A percentile compares a stretch with the other conserved stretches of the same genome.
Conservation (phyloP, 2,888 invertebrate genomes). For the Cheilosia urbana region DNA sequence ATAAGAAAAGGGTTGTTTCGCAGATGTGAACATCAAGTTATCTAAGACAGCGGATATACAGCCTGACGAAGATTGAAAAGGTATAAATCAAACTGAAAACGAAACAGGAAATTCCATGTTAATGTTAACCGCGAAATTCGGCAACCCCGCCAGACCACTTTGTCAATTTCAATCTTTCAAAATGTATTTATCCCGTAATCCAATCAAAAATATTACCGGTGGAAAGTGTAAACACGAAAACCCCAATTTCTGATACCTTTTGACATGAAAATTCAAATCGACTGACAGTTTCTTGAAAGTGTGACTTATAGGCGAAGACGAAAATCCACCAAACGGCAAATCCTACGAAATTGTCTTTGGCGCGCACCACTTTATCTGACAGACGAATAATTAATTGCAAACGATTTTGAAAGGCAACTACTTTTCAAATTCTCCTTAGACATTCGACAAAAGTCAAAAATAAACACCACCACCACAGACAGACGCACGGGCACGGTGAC, state of each 20-base stretch:
- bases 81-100: neutral
- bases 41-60: neutral
- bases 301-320: constrained; percentile 28
- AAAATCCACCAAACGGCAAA: constrained; percentile 31
- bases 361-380: constrained; percentile 68
- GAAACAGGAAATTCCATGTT: neutral
- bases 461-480: constrained; percentile 43
- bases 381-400: constrained; percentile 71
- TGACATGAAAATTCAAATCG: constrained; percentile 65
- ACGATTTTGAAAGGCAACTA: constrained; percentile 71
- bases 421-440: constrained; percentile 54
- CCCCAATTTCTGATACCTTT: constrained; percentile 52
- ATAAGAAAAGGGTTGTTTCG: constrained; percentile 39
- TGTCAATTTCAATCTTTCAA: constrained; percentile 63
- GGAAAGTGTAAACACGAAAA: constrained; percentile 54
- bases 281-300: constrained; percentile 61
- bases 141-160: constrained; percentile 34
- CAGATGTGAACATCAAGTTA: neutral
- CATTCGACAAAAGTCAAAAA: constrained; percentile 65
- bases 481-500: neutral
- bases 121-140: neutral
- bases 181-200: constrained; percentile 34
- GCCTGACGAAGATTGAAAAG: constrained; percentile 4
- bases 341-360: constrained; percentile 41
- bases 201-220: constrained; percentile 42